These are phyloP conservation scores for Brachionus plicatilis DNA, from an alignment of 1,140 invertebrate genomes.

Conservation along the genomic window DNA sequence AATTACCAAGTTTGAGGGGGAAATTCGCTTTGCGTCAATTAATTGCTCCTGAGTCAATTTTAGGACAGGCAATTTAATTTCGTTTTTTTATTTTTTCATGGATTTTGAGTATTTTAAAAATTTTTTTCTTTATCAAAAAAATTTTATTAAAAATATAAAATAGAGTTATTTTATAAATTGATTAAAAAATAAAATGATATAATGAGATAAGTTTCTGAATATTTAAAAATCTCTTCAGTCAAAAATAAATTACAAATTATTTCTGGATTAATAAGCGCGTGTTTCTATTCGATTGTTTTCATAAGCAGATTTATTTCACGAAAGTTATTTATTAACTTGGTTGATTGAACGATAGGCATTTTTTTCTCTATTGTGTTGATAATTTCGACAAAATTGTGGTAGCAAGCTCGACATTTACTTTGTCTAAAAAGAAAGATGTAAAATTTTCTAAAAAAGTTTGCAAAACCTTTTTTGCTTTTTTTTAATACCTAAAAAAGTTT, in stretches of 20 bases:
- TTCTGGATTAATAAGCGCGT: background rate
- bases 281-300: slow-evolving; percentile 36
- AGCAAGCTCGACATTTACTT: slow-evolving; percentile 17
- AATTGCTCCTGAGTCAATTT: background rate
- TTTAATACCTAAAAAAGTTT: background rate
- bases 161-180: slow-evolving; percentile 1
- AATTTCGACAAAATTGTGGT: slow-evolving; percentile 24
- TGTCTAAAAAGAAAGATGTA: background rate
- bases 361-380: slow-evolving; percentile 10
- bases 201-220: background rate
- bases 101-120: background rate
- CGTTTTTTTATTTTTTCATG: background rate
- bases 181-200: background rate
- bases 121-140: background rate
- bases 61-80: background rate
- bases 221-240: background rate
- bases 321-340: slow-evolving; percentile 35
- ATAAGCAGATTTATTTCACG: slow-evolving; percentile 35
- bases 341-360: background rate
- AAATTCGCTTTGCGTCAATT: background rate
- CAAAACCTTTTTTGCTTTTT: background rate
- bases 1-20: background rate
- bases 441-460: background rate
- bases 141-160: slow-evolving; percentile 18
- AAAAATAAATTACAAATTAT: background rate